Evolutionary conservation across 2,888 invertebrate species (phyloP), one percentile per base, ranked within the genome.

Genomic region (Baccha elongata): DNA sequence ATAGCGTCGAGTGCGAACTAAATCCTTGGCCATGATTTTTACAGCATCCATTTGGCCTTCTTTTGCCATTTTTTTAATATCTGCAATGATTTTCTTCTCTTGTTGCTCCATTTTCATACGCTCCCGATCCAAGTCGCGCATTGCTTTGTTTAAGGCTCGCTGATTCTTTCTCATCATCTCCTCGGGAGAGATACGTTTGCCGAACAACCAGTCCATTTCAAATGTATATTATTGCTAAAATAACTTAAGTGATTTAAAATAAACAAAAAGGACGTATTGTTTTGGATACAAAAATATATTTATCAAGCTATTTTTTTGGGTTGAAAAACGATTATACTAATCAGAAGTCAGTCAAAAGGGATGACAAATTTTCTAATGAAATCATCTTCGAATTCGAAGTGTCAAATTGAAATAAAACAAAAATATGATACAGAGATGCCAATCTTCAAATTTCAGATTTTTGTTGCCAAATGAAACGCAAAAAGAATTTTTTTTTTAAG

Each of bases 11-110:
- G 99, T 99, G 85, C 99, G 93, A 5, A 99, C 99, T 85, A 99
- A 92, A 92, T 99, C 99, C 90, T 98, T 98, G 0, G 99, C 99
- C 99, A 99, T 99, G 86, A 99, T 99, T 92, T 98, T 99, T 0
- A 99, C 99, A 11, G 99, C 98, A 92, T 99, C 99, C 98, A 99
- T 99, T 92, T 99, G 99, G 11, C 98, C 98, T 88, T 98, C 97
- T 89, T 99, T 99, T 0, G 99, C 99, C 91, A 99, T 94, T 92
- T 99, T 99, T 90, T 99, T 99, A 84, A 99, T 99, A 89, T 99
- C 99, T 0, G 94, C 94, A 81, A 99, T 99, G 83, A 99, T 95
- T 91, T 99, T 99, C 91, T 99, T 99, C 89, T 99, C 99, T 89
- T 99, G 99, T 87, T 97, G 97, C 90, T 99, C 99, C 98, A 99